phyloP scores from a whole-genome alignment of 2,888 invertebrate species.

The Vanessa cardui region DNA sequence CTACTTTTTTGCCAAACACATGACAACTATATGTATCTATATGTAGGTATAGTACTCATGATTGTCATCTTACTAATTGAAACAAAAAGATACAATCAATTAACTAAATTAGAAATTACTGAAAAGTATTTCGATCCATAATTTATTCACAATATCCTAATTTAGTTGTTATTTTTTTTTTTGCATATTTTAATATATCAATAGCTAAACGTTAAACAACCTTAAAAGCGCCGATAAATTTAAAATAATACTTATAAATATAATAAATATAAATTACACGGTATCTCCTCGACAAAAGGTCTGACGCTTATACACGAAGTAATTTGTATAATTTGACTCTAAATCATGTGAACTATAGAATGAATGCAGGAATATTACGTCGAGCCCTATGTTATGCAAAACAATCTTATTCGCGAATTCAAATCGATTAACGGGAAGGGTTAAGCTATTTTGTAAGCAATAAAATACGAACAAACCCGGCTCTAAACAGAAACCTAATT shows the following conservation, averaged over 20 bases:
- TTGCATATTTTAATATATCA: neutral
- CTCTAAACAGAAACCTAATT: no score
- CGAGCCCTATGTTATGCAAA: constrained; percentile 79
- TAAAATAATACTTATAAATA: constrained; percentile 18
- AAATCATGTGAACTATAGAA: constrained; percentile 66
- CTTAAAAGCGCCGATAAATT: neutral
- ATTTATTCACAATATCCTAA: no score
- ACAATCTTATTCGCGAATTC: constrained; percentile 51
- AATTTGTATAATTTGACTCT: constrained; percentile 74
- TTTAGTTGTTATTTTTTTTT: neutral
- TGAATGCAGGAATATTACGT: constrained; percentile 57
- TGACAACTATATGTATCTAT: no score
- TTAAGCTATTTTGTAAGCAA: neutral
- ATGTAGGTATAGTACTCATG: no score
- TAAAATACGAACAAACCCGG: no score
- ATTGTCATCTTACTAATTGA: no score
- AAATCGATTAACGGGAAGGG: constrained; percentile 59
- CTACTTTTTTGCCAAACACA: no score
- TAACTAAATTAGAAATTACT: no score
- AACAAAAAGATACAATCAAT: no score
- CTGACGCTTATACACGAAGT: constrained; percentile 49
- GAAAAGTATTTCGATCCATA: no score
- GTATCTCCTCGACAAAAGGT: constrained; percentile 56
- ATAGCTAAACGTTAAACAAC: neutral
- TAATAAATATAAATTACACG: constrained; percentile 60